Percentiles rank a stretch among this genome's conserved stretches.
These are phyloP conservation scores for Delichon dasypus DNA, from an alignment of 2,797 vertebrate species.

Conservation along the genomic window DNA sequence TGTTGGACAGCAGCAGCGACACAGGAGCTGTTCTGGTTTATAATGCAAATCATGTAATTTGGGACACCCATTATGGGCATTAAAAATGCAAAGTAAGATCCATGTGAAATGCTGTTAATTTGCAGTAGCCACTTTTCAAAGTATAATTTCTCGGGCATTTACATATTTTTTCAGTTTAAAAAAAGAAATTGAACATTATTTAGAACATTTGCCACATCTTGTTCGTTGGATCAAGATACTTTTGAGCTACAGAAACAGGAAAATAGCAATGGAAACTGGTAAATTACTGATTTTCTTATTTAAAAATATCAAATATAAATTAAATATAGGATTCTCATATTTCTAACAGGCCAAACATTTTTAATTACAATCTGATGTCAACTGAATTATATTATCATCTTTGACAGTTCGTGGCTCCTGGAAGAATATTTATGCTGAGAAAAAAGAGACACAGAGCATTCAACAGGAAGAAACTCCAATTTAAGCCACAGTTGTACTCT, in stretches of 20 bases:
- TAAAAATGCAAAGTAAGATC: slow-evolving; percentile 72
- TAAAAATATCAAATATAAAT: neutral
- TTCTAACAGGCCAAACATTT: slow-evolving; percentile 8
- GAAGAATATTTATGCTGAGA: neutral
- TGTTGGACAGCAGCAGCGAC: slow-evolving; percentile 53
- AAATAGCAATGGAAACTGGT: slow-evolving; percentile 6
- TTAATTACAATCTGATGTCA: neutral
- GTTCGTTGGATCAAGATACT: slow-evolving; percentile 22
- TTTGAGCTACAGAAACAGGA: neutral
- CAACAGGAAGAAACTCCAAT: neutral
- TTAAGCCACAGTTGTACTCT: neutral
- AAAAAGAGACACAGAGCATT: neutral
- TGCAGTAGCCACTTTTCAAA: slow-evolving; percentile 67
- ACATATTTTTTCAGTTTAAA: slow-evolving; percentile 54
- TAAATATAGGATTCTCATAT: neutral
- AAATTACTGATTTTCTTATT: slow-evolving; percentile 1
- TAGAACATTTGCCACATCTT: slow-evolving; percentile 48
- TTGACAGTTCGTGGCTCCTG: neutral
- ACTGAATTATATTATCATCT: neutral
- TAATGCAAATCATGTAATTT: slow-evolving; percentile 73
- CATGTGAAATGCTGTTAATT: slow-evolving; percentile 64
- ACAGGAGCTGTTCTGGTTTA: slow-evolving; percentile 63
- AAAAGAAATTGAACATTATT: slow-evolving; percentile 40
- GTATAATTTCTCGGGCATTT: slow-evolving; percentile 66
- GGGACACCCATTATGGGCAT: slow-evolving; percentile 64